phyloP scores from a whole-genome alignment of 2,888 invertebrate species.

The Ariolimax columbianus region DNA sequence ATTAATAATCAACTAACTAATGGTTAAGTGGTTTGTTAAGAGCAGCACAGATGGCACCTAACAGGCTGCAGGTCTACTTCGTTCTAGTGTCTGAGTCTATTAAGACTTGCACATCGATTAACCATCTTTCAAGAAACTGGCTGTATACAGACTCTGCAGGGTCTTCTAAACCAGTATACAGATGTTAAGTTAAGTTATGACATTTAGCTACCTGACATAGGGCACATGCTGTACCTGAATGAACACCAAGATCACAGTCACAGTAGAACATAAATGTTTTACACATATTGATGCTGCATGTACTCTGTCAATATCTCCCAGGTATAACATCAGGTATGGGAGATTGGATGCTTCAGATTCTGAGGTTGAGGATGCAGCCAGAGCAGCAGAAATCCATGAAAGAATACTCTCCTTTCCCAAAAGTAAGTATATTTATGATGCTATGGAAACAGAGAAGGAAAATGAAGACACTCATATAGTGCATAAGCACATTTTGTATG shows the following conservation, averaged over 20 bases:
- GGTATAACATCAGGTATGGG: slow-evolving; percentile 96
- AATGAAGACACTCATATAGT: background rate
- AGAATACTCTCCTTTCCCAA: slow-evolving; percentile 94
- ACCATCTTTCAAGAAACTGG: too few species aligned
- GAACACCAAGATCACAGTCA: too few species aligned
- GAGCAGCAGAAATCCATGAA: slow-evolving; percentile 95
- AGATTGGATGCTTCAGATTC: slow-evolving; percentile 87
- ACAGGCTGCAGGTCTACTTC: too few species aligned
- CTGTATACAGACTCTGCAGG: too few species aligned
- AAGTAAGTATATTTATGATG: slow-evolving; percentile 72
- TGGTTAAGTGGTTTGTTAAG: background rate
- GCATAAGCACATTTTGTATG: background rate
- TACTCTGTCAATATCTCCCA: slow-evolving; percentile 67
- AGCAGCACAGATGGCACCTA: too few species aligned
- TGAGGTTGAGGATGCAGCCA: slow-evolving; percentile 92
- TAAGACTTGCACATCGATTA: too few species aligned
- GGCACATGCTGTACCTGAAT: too few species aligned
- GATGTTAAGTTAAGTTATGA: too few species aligned
- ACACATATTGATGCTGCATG: background rate
- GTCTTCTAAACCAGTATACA: too few species aligned
- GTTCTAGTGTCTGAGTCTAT: too few species aligned
- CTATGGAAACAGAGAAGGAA: background rate
- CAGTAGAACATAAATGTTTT: background rate
- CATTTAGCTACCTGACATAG: too few species aligned
- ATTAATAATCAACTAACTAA: too few species aligned